Evolutionary conservation across 2,797 vertebrate species (phyloP), one percentile per base, ranked within the genome.

Genomic region (Sebastes oblongus): DNA sequence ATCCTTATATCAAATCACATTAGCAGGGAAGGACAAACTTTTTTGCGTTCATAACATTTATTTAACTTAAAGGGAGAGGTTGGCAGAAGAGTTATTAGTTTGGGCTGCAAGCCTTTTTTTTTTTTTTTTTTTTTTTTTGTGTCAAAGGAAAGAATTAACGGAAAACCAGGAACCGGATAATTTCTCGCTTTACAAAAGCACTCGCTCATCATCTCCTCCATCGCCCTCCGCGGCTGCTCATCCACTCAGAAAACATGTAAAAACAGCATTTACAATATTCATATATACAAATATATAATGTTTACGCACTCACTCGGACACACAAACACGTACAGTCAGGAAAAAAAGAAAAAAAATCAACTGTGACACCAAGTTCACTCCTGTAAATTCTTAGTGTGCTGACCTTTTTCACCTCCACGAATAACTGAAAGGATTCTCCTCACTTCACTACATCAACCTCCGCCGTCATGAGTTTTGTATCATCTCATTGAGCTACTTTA

Each of bases 201-300:
- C 22, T 29, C 9, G 8, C 22, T 36, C 34, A 32, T 22, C 42
- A 7, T 68, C 59, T 20, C 4, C 59, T 25, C 34, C 30, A 50
- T 66, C 24, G 34, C 75, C 54, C 54, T 68, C 78, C 72, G 66
- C 27, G 71, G 80, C 81, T 81, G 70, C 22, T 86, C 77, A 20
- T 86, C 86, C 84, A 77, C 83, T 89, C 86, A 83, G 39, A 90
- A 72, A 88, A 92, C 75, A 91, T 65, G 67, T 89, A 92, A 91
- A 94, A 94, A 94, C 89, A 86, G 89, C 90, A 93, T 93, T 92
- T 94, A 95, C 93, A 94, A 94, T 95, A 94, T 90, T 93, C 80
- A 94, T 93, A 94, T 94, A 80, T 94, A 95, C 92, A 95, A 93
- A 94, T 91, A 93, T 90, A 93, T 90, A 91, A 86, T 78, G 88